These are phyloP conservation scores for Bruchidius siliquastri DNA, from an alignment of 2,888 invertebrate genomes.

Conservation along the genomic window DNA sequence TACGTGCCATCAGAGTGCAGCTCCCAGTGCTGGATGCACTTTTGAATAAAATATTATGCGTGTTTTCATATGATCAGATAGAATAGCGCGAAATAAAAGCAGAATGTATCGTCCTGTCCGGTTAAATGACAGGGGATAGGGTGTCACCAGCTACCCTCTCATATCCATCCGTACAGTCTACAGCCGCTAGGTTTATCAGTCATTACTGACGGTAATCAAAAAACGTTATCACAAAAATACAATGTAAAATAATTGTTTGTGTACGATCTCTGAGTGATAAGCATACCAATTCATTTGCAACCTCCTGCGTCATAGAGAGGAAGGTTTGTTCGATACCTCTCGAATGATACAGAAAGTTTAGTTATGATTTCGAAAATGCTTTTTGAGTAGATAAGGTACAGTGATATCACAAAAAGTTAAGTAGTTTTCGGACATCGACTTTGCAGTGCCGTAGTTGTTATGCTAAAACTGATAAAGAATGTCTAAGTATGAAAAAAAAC, in stretches of 20 bases:
- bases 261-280: neutral
- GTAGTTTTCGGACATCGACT: no score
- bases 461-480: no score
- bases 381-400: no score
- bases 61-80: neutral
- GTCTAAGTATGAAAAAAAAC: no score
- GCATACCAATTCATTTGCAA: neutral
- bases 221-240: neutral
- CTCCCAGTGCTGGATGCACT: conserved; percentile 1
- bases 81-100: conserved; percentile 12
- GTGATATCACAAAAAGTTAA: no score
- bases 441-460: no score
- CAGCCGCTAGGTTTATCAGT: neutral
- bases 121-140: neutral
- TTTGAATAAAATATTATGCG: conserved; percentile 16
- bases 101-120: conserved; percentile 15
- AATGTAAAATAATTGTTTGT: neutral
- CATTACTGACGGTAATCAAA: neutral
- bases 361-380: no score
- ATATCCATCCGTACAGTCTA: neutral
- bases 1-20: neutral
- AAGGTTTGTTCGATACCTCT: no score
- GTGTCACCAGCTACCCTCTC: neutral
- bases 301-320: no score
- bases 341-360: no score